Conservation (phyloP, 2,113 vertebrate genomes). For the Mustelus asterias region DNA sequence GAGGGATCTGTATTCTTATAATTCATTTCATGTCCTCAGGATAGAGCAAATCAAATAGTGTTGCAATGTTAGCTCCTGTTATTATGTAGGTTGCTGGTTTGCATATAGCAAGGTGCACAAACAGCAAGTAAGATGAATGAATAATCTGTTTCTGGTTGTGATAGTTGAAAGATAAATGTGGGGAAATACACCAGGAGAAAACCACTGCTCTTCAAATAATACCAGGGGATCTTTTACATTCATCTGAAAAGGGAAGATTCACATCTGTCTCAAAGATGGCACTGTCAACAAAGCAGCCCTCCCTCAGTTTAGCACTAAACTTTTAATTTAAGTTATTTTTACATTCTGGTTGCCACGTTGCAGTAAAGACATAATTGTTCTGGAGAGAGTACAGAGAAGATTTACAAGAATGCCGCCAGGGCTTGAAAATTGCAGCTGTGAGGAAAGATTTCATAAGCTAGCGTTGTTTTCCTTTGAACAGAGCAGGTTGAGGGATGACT, state of each 20-base stretch:
- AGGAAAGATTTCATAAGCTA: too few species aligned
- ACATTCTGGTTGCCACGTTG: too few species aligned
- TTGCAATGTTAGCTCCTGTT: background rate
- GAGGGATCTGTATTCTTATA: background rate
- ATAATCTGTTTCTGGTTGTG: background rate
- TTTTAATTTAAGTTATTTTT: background rate
- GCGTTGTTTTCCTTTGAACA: too few species aligned
- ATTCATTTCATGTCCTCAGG: background rate
- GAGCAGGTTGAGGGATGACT: too few species aligned
- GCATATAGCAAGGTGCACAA: background rate
- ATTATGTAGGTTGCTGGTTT: background rate
- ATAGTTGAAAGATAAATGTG: background rate
- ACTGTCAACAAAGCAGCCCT: background rate
- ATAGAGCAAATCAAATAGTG: background rate
- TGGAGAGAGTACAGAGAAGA: too few species aligned
- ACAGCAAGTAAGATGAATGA: background rate
- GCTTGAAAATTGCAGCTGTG: too few species aligned
- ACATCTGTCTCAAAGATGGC: background rate
- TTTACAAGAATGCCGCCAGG: too few species aligned
- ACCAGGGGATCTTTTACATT: background rate
- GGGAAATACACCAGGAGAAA: background rate
- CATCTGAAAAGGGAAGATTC: background rate
- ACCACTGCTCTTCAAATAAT: background rate
- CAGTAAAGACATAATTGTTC: too few species aligned
- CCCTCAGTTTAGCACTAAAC: background rate